A percentile compares a stretch with the other conserved stretches of the same genome.
These are phyloP conservation scores for Myzus persicae DNA, from an alignment of 1,140 invertebrate species.

Conservation along the genomic window DNA sequence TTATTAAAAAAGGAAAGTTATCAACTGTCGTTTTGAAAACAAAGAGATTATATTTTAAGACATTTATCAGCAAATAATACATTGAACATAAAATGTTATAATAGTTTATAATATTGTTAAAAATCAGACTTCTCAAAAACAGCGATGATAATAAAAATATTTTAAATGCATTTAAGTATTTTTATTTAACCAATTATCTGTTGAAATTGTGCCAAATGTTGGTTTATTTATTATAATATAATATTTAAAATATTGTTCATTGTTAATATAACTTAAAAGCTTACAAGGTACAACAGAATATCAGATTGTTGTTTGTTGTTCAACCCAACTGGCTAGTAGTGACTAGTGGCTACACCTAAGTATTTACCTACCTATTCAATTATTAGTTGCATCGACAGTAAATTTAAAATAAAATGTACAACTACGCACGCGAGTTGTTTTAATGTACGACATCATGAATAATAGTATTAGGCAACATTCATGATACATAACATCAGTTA, in stretches of 20 bases:
- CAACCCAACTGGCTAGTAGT: too few species aligned
- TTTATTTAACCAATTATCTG: background rate
- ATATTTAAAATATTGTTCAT: background rate
- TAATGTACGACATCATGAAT: too few species aligned
- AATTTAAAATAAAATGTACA: background rate
- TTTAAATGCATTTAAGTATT: background rate
- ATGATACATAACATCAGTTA: too few species aligned
- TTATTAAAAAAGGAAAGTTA: slow-evolving; percentile 36
- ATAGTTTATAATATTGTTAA: background rate
- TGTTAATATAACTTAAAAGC: background rate
- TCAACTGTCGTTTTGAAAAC: slow-evolving; percentile 10
- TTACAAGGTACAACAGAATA: background rate
- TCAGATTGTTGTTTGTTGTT: background rate
- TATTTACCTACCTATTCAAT: background rate
- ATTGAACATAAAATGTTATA: background rate
- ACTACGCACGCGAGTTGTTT: background rate
- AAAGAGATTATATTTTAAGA: background rate
- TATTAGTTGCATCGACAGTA: background rate
- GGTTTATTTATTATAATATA: background rate
- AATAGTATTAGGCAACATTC: too few species aligned
- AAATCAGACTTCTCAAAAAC: background rate
- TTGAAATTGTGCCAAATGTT: background rate
- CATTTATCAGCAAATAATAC: background rate
- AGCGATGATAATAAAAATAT: background rate
- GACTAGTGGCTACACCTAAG: too few species aligned